Percentiles rank a stretch among this genome's conserved stretches.
phyloP scores from a whole-genome alignment of 2,113 vertebrate genomes.

The Gobio gobio region DNA sequence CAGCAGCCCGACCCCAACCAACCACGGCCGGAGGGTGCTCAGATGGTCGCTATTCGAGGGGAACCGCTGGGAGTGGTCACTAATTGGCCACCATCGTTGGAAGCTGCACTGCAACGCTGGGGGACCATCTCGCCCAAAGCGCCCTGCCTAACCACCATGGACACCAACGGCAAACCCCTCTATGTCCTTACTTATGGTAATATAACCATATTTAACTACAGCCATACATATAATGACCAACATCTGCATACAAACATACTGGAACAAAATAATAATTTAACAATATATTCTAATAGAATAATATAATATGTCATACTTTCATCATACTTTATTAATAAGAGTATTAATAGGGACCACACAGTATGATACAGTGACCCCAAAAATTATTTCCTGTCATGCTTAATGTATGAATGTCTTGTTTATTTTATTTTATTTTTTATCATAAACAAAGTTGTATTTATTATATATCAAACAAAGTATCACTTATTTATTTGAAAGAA shows the following conservation, averaged over 20 bases:
- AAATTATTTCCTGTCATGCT: not conserved
- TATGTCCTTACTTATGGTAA: conserved; percentile 97
- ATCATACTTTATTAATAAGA: too few relatives aligned
- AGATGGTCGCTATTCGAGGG: conserved; percentile 94
- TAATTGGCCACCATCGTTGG: conserved; percentile 96
- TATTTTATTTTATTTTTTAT: not conserved
- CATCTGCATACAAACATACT: not conserved
- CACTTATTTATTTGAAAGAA: not conserved
- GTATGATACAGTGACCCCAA: not conserved
- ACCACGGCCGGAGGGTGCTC: conserved; percentile 94
- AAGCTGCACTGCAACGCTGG: conserved; percentile 97
- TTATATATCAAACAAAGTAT: not conserved
- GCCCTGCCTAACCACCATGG: conserved; percentile 98
- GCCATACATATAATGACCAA: not conserved
- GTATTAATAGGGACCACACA: not conserved
- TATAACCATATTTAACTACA: not conserved
- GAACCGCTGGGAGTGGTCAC: conserved; percentile 96
- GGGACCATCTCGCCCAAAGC: conserved; percentile 98
- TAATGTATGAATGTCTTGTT: not conserved
- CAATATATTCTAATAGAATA: too few relatives aligned
- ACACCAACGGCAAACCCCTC: conserved; percentile 95
- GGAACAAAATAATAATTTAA: not conserved
- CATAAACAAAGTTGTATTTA: not conserved
- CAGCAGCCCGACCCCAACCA: conserved; percentile 98
- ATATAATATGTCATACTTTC: too few relatives aligned